Evolutionary conservation across 2,888 invertebrate genomes (phyloP).

Genomic region (Protodeltote pygarga): DNA sequence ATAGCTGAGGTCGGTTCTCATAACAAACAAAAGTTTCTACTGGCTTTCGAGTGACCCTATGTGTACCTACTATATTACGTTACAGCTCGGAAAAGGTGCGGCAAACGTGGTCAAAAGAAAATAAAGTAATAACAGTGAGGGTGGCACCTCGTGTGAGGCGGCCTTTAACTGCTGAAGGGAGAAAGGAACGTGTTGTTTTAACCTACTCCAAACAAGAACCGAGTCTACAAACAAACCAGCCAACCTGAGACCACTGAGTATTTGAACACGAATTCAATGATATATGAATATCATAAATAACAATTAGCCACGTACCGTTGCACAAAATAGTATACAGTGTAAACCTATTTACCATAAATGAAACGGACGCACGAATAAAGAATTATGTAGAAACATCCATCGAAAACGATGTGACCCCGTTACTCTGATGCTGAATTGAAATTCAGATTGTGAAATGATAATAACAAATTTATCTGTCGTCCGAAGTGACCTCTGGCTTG

Average conservation of each 20-base stretch:
- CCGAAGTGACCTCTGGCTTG: constrained; percentile 75
- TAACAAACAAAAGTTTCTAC: constrained; percentile 51
- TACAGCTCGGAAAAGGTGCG: constrained; percentile 53
- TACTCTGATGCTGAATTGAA: constrained; percentile 78
- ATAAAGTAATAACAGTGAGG: constrained; percentile 59
- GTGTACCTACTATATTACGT: constrained; percentile 53
- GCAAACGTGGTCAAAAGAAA: constrained; percentile 58
- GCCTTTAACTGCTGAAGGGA: constrained; percentile 55
- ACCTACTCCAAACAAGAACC: constrained; percentile 55
- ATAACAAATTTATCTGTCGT: constrained; percentile 79
- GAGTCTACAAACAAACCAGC: constrained; percentile 52
- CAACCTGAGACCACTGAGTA: constrained; percentile 34
- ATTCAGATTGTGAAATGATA: constrained; percentile 80
- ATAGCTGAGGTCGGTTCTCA: constrained; percentile 36
- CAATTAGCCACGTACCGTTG: constrained; percentile 57
- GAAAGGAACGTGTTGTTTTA: constrained; percentile 61
- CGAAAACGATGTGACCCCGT: constrained; percentile 81
- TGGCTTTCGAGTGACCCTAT: constrained; percentile 46
- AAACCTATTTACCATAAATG: constrained; percentile 51
- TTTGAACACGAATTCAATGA: constrained; percentile 48
- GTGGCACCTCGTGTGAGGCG: constrained; percentile 65
- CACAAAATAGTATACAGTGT: constrained; percentile 47
- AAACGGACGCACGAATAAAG: constrained; percentile 61
- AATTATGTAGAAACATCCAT: constrained; percentile 74
- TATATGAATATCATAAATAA: constrained; percentile 61